Evolutionary conservation across 2,797 vertebrate genomes (phyloP), one percentile per base, ranked within the genome.

Genomic region (Enteromius mattozi): DNA sequence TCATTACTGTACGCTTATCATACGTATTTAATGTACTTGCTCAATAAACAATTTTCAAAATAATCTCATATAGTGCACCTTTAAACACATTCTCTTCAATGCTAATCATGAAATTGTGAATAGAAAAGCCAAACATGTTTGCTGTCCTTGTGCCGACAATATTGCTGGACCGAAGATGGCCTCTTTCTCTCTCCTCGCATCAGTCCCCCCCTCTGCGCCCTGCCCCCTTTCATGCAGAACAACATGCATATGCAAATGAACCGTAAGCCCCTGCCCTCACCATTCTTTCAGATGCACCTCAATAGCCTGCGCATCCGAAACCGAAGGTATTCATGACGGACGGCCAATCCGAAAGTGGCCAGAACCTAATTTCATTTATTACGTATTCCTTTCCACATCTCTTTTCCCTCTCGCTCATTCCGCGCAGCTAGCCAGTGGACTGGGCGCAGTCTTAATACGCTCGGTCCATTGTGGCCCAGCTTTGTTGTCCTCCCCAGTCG

Each of bases 401-500:
- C 24, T 82, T 42, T 78, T 59, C 51, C 75, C 42, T 65, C 42
- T 78, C 42, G 37, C 76, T 79, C 83, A 84, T 83, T 84, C 81
- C 47, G 17, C 56, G 10, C 81, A 78, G 30, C 84, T 82, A 83
- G 82, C 80, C 80, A 82, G 88, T 80, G 86, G 85, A 80, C 33
- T 10, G 83, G 79, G 89, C 85, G 86, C 86, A 84, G 72, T 72
- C 90, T 92, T 93, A 91, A 89, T 65, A 87, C 86, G 77, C 5
- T 0, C 3, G 84, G 89, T 71, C 80, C 89, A 76, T 85, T 65
- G 82, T 86, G 85, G 45, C 84, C 85, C 81, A 90, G 88, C 91
- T 92, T 90, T 91, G 90, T 75, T 89, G 91, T 89, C 83, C 91
- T 89, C 87, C 69, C 70, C 78, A 54, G 37, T 1, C 88, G 42